These are phyloP conservation scores for Pyrgilauda ruficollis DNA, from an alignment of 2,113 vertebrate genomes.

Conservation along the genomic window DNA sequence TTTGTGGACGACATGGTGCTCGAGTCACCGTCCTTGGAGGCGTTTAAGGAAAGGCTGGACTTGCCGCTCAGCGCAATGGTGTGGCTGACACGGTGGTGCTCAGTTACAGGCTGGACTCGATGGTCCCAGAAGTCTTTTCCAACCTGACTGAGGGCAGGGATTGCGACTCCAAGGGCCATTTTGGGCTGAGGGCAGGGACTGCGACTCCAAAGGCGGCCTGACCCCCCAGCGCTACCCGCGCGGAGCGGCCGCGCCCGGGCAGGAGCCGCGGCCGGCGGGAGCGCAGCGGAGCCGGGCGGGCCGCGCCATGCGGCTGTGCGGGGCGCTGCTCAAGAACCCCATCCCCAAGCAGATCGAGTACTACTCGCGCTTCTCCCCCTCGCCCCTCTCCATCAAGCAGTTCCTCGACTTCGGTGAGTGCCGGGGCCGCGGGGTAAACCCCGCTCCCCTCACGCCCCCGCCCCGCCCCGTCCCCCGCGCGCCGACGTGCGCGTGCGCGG, in stretches of 20 bases:
- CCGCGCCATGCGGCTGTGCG: neutral
- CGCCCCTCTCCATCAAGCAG: neutral
- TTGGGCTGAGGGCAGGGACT: rapidly evolving
- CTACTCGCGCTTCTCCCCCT: neutral
- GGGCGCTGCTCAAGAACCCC: neutral
- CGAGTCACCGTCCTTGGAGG: neutral
- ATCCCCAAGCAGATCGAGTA: neutral
- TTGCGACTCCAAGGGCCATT: rapidly evolving
- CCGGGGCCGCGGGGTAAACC: neutral
- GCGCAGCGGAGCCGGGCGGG: too few relatives aligned
- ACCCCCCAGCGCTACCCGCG: rapidly evolving
- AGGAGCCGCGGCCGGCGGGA: too few relatives aligned
- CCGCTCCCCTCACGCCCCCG: too few relatives aligned
- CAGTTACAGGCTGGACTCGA: rapidly evolving
- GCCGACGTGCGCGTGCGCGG: too few relatives aligned
- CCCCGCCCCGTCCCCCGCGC: too few relatives aligned
- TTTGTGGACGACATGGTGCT: neutral
- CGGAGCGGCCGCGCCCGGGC: too few relatives aligned
- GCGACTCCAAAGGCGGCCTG: too few relatives aligned
- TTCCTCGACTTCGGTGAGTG: neutral
- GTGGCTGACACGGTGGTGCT: rapidly evolving
- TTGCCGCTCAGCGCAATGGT: rapidly evolving
- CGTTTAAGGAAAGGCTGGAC: neutral
- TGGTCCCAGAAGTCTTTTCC: rapidly evolving
- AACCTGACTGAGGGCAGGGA: rapidly evolving